These are phyloP conservation scores for Hemaris fuciformis DNA, from an alignment of 2,888 invertebrate genomes.

Conservation along the genomic window DNA sequence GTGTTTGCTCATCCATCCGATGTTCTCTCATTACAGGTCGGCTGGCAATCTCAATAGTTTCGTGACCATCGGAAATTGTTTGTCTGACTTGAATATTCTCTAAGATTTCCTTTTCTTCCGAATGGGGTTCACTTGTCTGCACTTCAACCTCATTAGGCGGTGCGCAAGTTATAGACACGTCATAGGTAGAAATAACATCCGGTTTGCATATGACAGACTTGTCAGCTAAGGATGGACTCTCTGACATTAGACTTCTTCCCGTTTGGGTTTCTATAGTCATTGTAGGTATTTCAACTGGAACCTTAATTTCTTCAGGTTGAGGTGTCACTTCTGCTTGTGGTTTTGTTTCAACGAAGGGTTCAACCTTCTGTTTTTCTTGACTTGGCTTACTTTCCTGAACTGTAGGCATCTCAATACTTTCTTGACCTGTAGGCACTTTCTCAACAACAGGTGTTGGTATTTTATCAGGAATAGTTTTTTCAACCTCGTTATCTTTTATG, in stretches of 20 bases:
- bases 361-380: constrained; percentile 24
- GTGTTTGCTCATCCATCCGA: constrained; percentile 80
- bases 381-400: constrained; percentile 46
- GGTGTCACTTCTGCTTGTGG: not conserved
- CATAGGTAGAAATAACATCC: constrained; percentile 60
- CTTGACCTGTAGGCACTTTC: constrained; percentile 26
- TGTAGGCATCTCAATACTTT: constrained; percentile 30
- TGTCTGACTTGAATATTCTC: constrained; percentile 86
- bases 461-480: constrained; percentile 24
- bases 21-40: constrained; percentile 78
- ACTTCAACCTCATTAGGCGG: constrained; percentile 82
- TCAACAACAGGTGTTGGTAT: constrained; percentile 22
- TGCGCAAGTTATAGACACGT: constrained; percentile 77
- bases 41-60: constrained; percentile 87
- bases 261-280: constrained; percentile 84
- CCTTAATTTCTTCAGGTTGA: constrained; percentile 25
- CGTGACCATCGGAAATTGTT: constrained; percentile 83
- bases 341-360: not conserved
- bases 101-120: constrained; percentile 71
- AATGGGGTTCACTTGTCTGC: constrained; percentile 81
- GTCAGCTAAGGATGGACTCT: constrained; percentile 61
- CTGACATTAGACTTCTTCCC: constrained; percentile 81
- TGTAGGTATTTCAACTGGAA: constrained; percentile 41
- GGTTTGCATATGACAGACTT: constrained; percentile 70
- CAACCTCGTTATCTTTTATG: constrained; percentile 29